phyloP scores from a whole-genome alignment of 1,140 invertebrate genomes.

The Kradibia gibbosae region DNA sequence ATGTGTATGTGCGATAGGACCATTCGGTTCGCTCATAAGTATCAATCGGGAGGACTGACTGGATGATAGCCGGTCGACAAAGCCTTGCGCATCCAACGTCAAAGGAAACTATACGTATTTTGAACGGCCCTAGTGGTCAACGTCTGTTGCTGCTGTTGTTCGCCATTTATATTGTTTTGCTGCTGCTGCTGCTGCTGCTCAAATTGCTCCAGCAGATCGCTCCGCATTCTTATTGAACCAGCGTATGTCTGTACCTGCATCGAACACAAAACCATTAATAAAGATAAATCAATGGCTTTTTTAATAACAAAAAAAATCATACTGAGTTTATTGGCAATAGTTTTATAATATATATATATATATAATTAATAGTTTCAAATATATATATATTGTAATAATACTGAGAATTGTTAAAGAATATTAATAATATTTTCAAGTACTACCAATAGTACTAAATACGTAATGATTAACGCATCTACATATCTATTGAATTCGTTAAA shows the following conservation, averaged over 20 bases:
- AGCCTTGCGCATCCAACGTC: constrained; percentile 69
- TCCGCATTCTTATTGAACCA: constrained; percentile 79
- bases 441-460: too few species aligned
- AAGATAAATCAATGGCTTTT: constrained; percentile 14
- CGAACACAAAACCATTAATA: constrained; percentile 13
- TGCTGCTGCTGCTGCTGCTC: constrained; percentile 68
- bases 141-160: constrained; percentile 52
- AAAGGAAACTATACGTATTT: constrained; percentile 84
- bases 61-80: constrained; percentile 61
- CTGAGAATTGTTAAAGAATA: too few species aligned
- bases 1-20: constrained; percentile 1
- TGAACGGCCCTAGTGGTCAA: constrained; percentile 78
- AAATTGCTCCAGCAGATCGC: constrained; percentile 80
- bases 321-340: too few species aligned
- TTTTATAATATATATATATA: too few species aligned
- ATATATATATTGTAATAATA: too few species aligned
- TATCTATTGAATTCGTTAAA: too few species aligned
- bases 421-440: too few species aligned
- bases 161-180: background rate
- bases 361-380: too few species aligned
- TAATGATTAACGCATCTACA: too few species aligned
- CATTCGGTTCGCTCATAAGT: background rate
- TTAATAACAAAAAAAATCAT: too few species aligned
- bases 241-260: constrained; percentile 75
- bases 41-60: constrained; percentile 63